Conservation (phyloP, 1,140 invertebrate genomes). For the Lithobius niger region DNA sequence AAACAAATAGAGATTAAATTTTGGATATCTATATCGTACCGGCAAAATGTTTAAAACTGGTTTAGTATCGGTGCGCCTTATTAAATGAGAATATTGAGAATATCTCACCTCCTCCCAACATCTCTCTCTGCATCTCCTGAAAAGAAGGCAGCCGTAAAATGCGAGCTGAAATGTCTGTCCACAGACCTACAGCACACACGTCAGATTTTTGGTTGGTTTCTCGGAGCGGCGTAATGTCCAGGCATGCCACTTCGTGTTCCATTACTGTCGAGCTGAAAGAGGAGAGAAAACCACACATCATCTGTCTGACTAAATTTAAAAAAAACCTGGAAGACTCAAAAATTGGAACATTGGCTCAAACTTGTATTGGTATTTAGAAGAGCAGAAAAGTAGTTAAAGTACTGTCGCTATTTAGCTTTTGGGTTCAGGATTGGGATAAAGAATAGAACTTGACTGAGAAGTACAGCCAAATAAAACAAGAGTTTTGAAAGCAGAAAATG, state of each 20-base stretch:
- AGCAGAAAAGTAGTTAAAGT: no score
- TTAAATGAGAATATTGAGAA: background rate
- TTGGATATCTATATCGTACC: background rate
- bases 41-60: background rate
- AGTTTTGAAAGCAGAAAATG: no score
- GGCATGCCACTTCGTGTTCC: constrained; percentile 88
- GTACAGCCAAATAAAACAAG: no score
- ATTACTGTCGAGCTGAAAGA: constrained; percentile 45
- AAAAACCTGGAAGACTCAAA: constrained; percentile 5
- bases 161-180: constrained; percentile 91
- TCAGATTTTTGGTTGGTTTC: constrained; percentile 42
- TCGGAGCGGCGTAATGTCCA: constrained; percentile 79
- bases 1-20: constrained; percentile 5
- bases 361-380: no score
- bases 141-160: constrained; percentile 65
- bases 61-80: background rate
- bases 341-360: no score
- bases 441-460: no score
- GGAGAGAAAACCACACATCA: no score
- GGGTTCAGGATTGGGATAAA: no score
- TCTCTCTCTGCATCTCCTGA: constrained; percentile 65
- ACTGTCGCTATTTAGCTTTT: no score
- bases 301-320: constrained; percentile 8
- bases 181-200: constrained; percentile 82
- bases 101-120: constrained; percentile 66